A percentile compares a stretch with the other conserved stretches of the same genome.
Conservation (phyloP, 2,888 invertebrate genomes). For the Cryptosula pallasiana region DNA sequence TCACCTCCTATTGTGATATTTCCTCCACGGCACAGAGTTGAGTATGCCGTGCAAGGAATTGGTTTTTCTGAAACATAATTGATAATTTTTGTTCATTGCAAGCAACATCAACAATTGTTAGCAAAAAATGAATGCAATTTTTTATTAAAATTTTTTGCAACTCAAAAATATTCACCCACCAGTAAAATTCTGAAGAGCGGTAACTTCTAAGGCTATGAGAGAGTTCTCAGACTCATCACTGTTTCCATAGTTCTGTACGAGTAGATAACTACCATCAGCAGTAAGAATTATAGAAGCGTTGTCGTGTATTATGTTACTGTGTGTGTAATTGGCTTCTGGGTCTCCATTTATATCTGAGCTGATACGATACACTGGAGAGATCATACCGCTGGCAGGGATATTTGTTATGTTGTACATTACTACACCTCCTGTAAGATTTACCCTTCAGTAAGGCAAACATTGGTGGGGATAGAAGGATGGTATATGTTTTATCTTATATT, state of each 20-base stretch:
- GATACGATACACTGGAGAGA: neutral
- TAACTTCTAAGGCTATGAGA: neutral
- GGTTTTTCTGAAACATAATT: neutral
- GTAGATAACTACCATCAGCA: neutral
- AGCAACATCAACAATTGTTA: no score
- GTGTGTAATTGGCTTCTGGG: neutral
- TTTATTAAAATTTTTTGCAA: no score
- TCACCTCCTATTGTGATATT: neutral
- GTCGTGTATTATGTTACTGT: neutral
- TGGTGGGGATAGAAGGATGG: no score
- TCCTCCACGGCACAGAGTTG: neutral
- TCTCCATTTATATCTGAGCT: neutral
- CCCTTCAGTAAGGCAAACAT: no score
- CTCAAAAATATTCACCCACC: no score
- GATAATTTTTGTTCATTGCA: no score
- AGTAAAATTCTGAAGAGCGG: neutral
- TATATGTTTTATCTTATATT: no score
- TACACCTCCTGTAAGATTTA: neutral
- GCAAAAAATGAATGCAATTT: no score
- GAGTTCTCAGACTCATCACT: neutral
- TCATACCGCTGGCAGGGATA: neutral
- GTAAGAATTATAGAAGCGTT: neutral
- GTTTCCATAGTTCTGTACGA: slow-evolving; percentile 10
- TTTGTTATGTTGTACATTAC: neutral
- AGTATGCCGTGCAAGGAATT: neutral